phyloP scores from a whole-genome alignment of 2,797 vertebrate species.

The Tapirus indicus region DNA sequence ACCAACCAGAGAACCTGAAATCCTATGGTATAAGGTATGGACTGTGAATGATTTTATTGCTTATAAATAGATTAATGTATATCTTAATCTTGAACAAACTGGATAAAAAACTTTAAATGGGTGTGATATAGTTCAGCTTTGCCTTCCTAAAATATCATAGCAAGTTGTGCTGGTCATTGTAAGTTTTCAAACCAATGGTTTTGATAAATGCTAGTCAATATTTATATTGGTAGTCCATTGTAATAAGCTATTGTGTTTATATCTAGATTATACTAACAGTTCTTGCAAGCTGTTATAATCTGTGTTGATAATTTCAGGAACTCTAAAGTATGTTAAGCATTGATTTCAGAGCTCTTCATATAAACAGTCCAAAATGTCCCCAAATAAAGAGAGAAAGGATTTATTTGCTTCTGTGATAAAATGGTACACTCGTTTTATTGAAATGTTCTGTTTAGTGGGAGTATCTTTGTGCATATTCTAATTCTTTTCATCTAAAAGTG shows the following conservation, averaged over 20 bases:
- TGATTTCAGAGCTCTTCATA: neutral
- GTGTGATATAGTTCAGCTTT: neutral
- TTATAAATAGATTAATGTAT: conserved; percentile 41
- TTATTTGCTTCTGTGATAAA: neutral
- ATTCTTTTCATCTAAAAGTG: neutral
- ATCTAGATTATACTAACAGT: neutral
- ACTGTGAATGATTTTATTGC: conserved; percentile 52
- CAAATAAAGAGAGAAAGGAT: neutral
- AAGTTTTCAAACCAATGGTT: neutral
- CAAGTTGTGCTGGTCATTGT: neutral
- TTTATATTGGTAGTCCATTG: neutral
- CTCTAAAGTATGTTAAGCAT: neutral
- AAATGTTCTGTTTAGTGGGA: neutral
- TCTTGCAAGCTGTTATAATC: neutral
- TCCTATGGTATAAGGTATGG: conserved; percentile 99
- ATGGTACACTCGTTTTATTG: neutral
- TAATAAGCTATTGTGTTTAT: neutral
- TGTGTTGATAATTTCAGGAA: neutral
- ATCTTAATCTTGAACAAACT: conserved; percentile 53
- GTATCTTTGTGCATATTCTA: neutral
- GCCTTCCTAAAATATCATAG: neutral
- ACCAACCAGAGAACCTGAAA: conserved; percentile 94
- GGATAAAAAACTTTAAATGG: conserved; percentile 2
- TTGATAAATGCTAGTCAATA: conserved; percentile 38
- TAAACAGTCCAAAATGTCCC: neutral